Evolutionary conservation across 1,140 invertebrate genomes (phyloP).

Genomic region (Bombus waltoni): DNA sequence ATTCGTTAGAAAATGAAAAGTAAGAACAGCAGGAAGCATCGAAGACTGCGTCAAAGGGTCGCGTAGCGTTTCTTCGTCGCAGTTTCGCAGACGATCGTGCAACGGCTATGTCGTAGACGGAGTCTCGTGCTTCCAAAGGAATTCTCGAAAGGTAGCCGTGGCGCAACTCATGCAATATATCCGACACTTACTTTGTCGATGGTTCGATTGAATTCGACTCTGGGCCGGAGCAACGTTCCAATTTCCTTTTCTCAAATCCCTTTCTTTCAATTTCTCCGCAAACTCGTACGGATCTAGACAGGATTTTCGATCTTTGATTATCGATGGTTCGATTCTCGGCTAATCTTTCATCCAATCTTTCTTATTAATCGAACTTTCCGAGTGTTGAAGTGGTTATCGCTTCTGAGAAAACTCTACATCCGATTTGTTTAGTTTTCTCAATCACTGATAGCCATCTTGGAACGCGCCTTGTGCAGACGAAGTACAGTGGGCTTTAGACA

Average conservation of each 20-base stretch:
- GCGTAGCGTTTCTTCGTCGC: conserved; percentile 21
- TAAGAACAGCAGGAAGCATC: not conserved
- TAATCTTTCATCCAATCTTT: too few species aligned
- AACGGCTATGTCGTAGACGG: conserved; percentile 16
- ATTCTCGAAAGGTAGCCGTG: conserved; percentile 46
- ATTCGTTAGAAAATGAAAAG: not conserved
- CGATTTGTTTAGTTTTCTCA: too few species aligned
- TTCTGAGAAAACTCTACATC: too few species aligned
- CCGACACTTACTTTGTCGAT: conserved; percentile 48
- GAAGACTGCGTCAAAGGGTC: not conserved
- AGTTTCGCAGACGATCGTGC: conserved; percentile 9
- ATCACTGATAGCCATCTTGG: too few species aligned
- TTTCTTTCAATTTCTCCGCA: conserved; percentile 5
- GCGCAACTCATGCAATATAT: conserved; percentile 55
- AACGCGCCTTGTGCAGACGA: too few species aligned
- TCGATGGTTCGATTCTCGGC: too few species aligned
- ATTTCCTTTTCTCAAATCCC: conserved; percentile 35
- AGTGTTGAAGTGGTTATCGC: too few species aligned
- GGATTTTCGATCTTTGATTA: too few species aligned
- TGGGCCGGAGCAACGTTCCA: conserved; percentile 21
- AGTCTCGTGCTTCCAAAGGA: conserved; percentile 50
- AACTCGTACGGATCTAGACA: not conserved
- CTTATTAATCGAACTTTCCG: too few species aligned
- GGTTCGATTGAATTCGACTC: conserved; percentile 41
- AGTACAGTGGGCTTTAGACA: too few species aligned